A percentile compares a stretch with the other conserved stretches of the same genome.
Conservation (phyloP, 2,113 vertebrate species). For the Bufo bufo region DNA sequence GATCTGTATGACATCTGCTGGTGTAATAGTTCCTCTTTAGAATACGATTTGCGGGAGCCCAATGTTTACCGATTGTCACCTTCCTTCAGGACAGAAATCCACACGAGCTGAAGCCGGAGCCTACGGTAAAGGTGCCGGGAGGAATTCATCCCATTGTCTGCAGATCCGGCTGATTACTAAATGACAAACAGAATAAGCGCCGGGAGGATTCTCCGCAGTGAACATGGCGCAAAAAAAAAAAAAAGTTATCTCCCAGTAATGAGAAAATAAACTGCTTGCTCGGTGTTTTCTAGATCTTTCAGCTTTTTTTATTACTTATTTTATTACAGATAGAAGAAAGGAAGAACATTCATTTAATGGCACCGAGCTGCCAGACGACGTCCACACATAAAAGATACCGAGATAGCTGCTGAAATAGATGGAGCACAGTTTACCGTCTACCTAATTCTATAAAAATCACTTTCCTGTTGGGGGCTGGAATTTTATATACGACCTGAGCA, state of each 20-base stretch:
- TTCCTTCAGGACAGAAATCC: neutral
- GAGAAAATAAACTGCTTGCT: conserved; percentile 53
- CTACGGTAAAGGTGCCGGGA: neutral
- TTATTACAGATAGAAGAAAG: conserved; percentile 44
- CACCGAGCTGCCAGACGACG: conserved; percentile 21
- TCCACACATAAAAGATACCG: conserved; percentile 40
- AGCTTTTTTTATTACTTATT: conserved; percentile 50
- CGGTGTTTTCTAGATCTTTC: conserved; percentile 48
- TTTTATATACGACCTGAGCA: neutral
- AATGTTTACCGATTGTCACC: neutral
- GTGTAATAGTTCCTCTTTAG: neutral
- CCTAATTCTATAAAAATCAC: neutral
- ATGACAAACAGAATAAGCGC: conserved; percentile 17
- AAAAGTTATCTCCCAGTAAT: conserved; percentile 17
- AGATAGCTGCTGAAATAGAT: conserved; percentile 32
- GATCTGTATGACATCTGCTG: too few species aligned
- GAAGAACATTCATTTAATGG: conserved; percentile 49
- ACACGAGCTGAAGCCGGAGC: neutral
- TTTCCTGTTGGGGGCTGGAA: neutral
- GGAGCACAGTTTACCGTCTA: conserved; percentile 24
- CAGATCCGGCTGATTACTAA: conserved; percentile 34
- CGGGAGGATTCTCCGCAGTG: neutral
- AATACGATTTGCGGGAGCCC: too few species aligned
- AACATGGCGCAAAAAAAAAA: neutral
- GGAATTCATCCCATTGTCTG: conserved; percentile 14